Conservation (phyloP, 1,140 invertebrate species). For the Drosophila ambigua region DNA sequence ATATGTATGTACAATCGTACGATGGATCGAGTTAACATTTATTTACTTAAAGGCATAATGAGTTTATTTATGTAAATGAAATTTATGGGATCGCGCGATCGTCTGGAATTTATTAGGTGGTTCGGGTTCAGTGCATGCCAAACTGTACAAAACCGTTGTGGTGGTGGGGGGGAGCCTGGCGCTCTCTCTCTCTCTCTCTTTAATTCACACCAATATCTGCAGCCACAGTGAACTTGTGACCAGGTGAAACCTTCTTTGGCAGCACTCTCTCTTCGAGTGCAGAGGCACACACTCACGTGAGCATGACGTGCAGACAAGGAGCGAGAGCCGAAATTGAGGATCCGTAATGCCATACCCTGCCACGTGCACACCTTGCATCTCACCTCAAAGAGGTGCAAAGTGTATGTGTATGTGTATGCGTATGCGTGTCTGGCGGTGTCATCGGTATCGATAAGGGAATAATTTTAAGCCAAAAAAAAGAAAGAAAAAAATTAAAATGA, state of each 20-base stretch:
- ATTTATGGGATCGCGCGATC: constrained; percentile 49
- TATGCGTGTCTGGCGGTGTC: background rate
- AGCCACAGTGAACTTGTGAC: no score
- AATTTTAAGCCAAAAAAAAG: constrained; percentile 36
- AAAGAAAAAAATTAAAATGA: constrained; percentile 55
- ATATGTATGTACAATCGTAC: constrained; percentile 11
- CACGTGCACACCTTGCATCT: no score
- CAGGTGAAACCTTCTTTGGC: no score
- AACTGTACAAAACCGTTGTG: constrained; percentile 4
- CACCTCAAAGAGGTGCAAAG: no score
- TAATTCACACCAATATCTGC: no score
- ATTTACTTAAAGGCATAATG: constrained; percentile 46
- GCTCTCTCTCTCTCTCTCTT: no score
- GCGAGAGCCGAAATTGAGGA: no score
- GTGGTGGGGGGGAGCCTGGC: background rate
- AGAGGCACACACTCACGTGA: no score
- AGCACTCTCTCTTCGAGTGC: no score
- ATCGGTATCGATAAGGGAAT: constrained; percentile 36
- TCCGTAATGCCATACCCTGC: no score
- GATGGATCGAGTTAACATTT: constrained; percentile 35
- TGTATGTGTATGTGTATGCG: no score
- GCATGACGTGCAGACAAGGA: no score
- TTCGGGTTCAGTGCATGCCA: constrained; percentile 10
- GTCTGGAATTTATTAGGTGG: constrained; percentile 8
- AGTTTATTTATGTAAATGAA: constrained; percentile 60